phyloP scores from a whole-genome alignment of 2,797 vertebrate species.

The Galago senegalensis region DNA sequence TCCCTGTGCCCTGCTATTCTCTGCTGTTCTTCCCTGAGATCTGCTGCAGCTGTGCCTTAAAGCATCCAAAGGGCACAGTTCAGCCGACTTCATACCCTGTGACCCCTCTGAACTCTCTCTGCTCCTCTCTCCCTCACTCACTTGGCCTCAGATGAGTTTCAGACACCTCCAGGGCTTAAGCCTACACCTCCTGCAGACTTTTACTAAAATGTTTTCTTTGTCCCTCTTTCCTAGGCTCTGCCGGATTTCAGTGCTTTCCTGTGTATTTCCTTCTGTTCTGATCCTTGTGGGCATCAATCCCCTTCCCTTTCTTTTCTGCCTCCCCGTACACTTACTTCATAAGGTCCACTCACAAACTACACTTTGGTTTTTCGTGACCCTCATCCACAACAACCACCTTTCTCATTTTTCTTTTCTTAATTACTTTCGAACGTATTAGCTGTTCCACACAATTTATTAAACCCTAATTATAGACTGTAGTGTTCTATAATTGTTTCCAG shows the following conservation, averaged over 20 bases:
- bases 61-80: no score
- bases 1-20: not conserved
- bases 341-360: not conserved
- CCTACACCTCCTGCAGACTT: not conserved
- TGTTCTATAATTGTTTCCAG: slow-evolving; percentile 51
- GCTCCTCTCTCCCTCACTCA: not conserved
- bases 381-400: not conserved
- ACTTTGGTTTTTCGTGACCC: not conserved
- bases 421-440: slow-evolving; percentile 59
- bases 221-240: not conserved
- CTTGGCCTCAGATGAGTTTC: not conserved
- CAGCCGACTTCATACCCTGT: not conserved
- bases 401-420: slow-evolving; percentile 55
- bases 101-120: not conserved
- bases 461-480: slow-evolving; percentile 32
- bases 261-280: not conserved
- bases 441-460: slow-evolving; percentile 58
- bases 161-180: no score
- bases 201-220: not conserved
- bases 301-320: not conserved
- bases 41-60: not conserved
- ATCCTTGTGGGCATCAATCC: not conserved
- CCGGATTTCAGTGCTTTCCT: not conserved
- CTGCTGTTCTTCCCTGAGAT: not conserved
- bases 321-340: not conserved